These are phyloP conservation scores for Caprella mutica DNA, from an alignment of 2,888 invertebrate species.

Conservation along the genomic window DNA sequence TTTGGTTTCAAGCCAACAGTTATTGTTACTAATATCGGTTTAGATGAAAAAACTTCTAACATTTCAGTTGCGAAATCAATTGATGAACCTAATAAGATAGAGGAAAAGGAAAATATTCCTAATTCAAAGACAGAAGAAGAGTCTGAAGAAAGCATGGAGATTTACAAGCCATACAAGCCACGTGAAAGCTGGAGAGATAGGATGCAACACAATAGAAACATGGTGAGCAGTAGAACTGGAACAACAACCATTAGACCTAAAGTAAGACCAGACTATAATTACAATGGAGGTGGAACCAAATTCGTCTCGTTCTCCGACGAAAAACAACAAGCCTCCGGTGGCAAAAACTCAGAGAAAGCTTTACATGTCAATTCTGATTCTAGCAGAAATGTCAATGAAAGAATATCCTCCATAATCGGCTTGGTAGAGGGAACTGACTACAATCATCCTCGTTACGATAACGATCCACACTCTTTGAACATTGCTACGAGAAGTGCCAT, in stretches of 20 bases:
- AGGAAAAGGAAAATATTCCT: background rate
- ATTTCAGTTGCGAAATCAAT: background rate
- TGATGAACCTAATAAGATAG: background rate
- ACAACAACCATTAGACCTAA: conserved; percentile 4
- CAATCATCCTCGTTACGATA: conserved; percentile 4
- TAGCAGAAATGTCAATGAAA: background rate
- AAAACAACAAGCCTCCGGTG: background rate
- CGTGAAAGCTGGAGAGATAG: background rate
- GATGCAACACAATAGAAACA: conserved; percentile 3
- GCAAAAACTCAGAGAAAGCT: background rate
- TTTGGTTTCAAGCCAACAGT: conserved; percentile 26
- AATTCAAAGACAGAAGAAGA: too few relatives aligned
- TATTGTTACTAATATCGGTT: conserved; percentile 22
- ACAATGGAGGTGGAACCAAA: conserved; percentile 7
- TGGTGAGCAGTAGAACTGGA: conserved; percentile 4
- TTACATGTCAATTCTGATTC: background rate
- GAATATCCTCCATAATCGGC: background rate
- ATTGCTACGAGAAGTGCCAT: conserved; percentile 31
- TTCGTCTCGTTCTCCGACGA: background rate
- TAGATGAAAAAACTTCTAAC: conserved; percentile 8
- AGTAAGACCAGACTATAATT: conserved; percentile 8
- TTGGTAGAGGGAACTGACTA: background rate
- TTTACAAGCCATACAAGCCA: conserved; percentile 9
- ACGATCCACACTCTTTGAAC: conserved; percentile 18
- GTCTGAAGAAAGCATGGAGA: background rate